Conservation (phyloP, 2,888 invertebrate genomes). For the Trichacis sp. region DNA sequence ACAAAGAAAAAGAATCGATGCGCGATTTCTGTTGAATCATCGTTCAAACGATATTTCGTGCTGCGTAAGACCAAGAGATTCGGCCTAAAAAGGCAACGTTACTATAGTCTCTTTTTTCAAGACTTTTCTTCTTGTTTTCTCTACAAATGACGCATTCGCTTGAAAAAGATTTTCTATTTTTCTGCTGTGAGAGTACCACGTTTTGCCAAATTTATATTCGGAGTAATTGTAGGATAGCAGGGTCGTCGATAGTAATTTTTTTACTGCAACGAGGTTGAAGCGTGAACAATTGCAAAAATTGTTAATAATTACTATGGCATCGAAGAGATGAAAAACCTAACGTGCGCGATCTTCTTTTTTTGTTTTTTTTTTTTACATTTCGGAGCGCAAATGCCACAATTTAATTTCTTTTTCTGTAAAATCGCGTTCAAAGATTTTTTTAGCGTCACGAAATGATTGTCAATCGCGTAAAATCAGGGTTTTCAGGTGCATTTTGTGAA, state of each 20-base stretch:
- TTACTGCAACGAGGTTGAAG: too few species aligned
- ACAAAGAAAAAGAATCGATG: not conserved
- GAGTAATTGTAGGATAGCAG: not conserved
- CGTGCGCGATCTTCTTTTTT: not conserved
- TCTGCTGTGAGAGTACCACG: not conserved
- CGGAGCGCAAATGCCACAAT: too few species aligned
- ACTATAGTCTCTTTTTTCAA: not conserved
- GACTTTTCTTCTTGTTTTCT: not conserved
- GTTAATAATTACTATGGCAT: not conserved
- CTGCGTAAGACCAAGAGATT: not conserved
- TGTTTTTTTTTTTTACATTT: too few species aligned
- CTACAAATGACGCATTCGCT: not conserved
- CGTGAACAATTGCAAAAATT: not conserved
- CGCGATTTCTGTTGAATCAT: too few species aligned
- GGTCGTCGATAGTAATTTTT: not conserved
- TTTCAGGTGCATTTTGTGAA: not conserved
- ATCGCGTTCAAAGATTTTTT: not conserved
- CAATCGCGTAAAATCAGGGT: not conserved
- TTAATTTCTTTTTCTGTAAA: not conserved
- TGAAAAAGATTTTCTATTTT: not conserved
- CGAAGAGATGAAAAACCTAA: not conserved
- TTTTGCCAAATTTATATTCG: not conserved
- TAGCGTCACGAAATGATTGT: not conserved
- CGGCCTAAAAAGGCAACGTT: not conserved
- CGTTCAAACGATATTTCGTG: constrained; percentile 16